These are phyloP conservation scores for Muscina levida DNA, from an alignment of 2,888 invertebrate genomes.

Conservation along the genomic window DNA sequence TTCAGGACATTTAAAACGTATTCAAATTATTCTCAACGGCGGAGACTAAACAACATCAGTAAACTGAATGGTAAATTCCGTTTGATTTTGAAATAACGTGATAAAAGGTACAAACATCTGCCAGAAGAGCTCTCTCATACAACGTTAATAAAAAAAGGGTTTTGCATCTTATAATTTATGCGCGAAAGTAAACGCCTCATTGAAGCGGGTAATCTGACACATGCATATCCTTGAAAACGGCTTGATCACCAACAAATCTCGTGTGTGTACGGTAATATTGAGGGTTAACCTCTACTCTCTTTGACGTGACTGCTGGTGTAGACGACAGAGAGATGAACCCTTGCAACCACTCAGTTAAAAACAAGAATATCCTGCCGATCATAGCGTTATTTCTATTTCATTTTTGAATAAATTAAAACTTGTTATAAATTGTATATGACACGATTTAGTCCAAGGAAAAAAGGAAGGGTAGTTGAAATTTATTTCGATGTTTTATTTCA, in stretches of 20 bases:
- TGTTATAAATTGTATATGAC: conserved; percentile 68
- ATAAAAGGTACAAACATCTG: conserved; percentile 67
- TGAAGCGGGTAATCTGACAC: conserved; percentile 41
- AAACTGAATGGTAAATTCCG: conserved; percentile 63
- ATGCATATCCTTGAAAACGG: conserved; percentile 53
- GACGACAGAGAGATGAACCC: conserved; percentile 55
- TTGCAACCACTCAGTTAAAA: conserved; percentile 48
- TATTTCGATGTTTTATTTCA: too few relatives aligned
- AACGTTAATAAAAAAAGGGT: conserved; percentile 67
- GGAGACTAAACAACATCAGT: conserved; percentile 15
- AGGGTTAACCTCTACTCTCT: conserved; percentile 34
- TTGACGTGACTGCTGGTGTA: conserved; percentile 48
- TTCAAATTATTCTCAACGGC: conserved; percentile 43
- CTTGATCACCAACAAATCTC: conserved; percentile 53
- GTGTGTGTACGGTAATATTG: conserved; percentile 22
- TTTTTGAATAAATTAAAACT: conserved; percentile 76
- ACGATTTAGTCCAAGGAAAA: too few relatives aligned
- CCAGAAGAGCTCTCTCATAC: conserved; percentile 49
- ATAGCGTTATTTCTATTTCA: conserved; percentile 61
- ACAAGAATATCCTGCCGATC: conserved; percentile 64
- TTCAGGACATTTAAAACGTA: conserved; percentile 52
- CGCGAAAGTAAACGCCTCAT: conserved; percentile 75
- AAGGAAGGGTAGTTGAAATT: too few relatives aligned
- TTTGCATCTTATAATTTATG: conserved; percentile 74
- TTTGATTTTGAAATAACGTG: conserved; percentile 75